phyloP scores from a whole-genome alignment of 2,888 invertebrate genomes.

The Drymonia ruficornis region DNA sequence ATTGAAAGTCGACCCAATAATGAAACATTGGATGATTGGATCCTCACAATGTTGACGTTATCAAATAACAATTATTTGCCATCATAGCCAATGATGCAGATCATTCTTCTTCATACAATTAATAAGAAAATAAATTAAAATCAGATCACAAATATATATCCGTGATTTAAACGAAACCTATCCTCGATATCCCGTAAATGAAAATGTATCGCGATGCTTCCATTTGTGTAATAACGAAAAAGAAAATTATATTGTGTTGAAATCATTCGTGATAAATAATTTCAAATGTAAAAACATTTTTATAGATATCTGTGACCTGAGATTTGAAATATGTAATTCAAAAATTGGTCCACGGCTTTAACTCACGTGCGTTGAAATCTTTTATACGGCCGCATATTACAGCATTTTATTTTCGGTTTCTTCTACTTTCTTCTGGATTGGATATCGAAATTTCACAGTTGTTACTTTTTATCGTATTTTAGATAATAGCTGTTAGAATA shows the following conservation, averaged over 20 bases:
- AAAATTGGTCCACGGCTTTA: constrained; percentile 12
- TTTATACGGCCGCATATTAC: constrained; percentile 34
- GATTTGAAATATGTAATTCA: constrained; percentile 14
- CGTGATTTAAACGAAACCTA: too few species aligned
- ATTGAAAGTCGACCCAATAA: not conserved
- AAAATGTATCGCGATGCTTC: too few species aligned
- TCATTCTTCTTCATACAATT: too few species aligned
- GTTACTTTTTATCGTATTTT: constrained; percentile 8
- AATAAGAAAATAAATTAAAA: too few species aligned
- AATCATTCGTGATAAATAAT: not conserved
- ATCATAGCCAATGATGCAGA: too few species aligned
- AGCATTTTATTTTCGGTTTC: constrained; percentile 13
- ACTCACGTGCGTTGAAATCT: constrained; percentile 46
- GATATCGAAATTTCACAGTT: constrained; percentile 12
- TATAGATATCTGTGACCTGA: constrained; percentile 6
- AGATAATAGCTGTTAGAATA: constrained; percentile 2
- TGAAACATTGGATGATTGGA: not conserved
- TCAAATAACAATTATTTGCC: too few species aligned
- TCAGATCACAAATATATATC: too few species aligned
- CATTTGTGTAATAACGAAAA: too few species aligned
- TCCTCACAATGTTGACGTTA: too few species aligned
- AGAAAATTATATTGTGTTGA: too few species aligned
- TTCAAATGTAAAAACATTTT: constrained; percentile 9
- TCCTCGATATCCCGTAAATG: too few species aligned
- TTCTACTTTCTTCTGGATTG: constrained; percentile 9